Evolutionary conservation across 2,797 vertebrate species (phyloP).

Genomic region (Xyrichtys novacula): DNA sequence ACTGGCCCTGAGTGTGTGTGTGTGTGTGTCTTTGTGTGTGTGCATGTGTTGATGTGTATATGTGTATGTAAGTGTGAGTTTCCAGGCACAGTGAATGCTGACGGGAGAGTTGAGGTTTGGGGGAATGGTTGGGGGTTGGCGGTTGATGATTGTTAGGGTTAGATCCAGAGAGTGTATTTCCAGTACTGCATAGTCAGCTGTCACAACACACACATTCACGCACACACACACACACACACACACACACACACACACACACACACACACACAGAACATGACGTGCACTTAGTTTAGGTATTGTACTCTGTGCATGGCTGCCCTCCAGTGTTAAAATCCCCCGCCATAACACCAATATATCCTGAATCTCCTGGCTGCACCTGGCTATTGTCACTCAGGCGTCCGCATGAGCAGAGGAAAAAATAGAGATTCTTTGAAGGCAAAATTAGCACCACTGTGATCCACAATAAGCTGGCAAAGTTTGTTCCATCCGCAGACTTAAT

Average conservation of each 20-base stretch:
- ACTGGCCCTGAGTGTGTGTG: conserved; percentile 18
- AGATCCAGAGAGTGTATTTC: conserved; percentile 73
- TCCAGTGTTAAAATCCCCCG: conserved; percentile 49
- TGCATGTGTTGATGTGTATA: too few species aligned
- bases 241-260: conserved; percentile 20
- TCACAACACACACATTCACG: conserved; percentile 54
- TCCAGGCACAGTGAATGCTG: conserved; percentile 49
- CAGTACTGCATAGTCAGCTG: conserved; percentile 83
- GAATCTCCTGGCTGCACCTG: conserved; percentile 40
- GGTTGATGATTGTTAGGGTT: conserved; percentile 64
- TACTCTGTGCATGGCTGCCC: conserved; percentile 36
- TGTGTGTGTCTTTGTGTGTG: conserved; percentile 25
- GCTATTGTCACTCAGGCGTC: conserved; percentile 54
- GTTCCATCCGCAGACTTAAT: conserved; percentile 5
- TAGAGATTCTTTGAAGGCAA: conserved; percentile 13
- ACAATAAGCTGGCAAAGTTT: conserved; percentile 16
- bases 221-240: too few species aligned
- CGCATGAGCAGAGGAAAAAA: conserved; percentile 7
- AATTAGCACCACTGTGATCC: conserved; percentile 27
- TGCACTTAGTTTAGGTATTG: conserved; percentile 19
- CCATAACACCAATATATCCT: conserved; percentile 25
- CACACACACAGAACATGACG: conserved; percentile 18
- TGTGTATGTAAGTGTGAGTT: conserved; percentile 42
- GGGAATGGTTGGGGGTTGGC: conserved; percentile 38
- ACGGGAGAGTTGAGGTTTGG: conserved; percentile 39